phyloP scores from a whole-genome alignment of 30 jellyfish, hydroid and myxozoan species.

The Pseudorhiza aurosa region DNA sequence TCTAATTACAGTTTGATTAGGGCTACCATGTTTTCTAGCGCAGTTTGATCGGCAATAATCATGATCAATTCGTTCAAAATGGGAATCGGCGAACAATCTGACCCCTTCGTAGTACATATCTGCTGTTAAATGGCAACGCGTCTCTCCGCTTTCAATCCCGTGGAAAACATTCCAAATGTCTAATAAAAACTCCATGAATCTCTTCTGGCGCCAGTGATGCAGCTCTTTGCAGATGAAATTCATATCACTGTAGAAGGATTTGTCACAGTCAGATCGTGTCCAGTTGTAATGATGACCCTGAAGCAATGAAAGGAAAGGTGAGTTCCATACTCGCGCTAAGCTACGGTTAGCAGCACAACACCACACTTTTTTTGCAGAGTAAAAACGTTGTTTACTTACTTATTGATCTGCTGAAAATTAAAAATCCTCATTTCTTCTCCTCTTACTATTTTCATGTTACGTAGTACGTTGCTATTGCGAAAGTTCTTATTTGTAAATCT shows the following conservation, averaged over 20 bases:
- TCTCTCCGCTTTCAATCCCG: slow-evolving; percentile 77
- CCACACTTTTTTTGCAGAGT: too few species aligned
- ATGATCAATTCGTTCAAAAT: slow-evolving; percentile 90
- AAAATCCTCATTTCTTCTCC: too few species aligned
- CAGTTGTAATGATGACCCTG: slow-evolving; percentile 98
- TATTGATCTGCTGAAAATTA: too few species aligned
- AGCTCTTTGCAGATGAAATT: slow-evolving; percentile 58
- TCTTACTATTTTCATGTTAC: too few species aligned
- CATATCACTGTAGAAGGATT: slow-evolving; percentile 89
- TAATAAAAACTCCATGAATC: slow-evolving; percentile 68
- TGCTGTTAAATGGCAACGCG: slow-evolving; percentile 87
- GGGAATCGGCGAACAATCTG: slow-evolving; percentile 88
- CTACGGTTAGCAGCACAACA: too few species aligned
- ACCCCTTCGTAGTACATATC: slow-evolving; percentile 95
- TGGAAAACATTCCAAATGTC: slow-evolving; percentile 82
- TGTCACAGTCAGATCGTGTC: slow-evolving; percentile 91
- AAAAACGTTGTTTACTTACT: too few species aligned
- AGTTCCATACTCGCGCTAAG: too few species aligned
- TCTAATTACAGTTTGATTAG: slow-evolving; percentile 14
- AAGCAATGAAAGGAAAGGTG: slow-evolving; percentile 16
- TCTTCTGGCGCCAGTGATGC: slow-evolving; percentile 67
- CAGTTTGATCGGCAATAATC: slow-evolving; percentile 88
- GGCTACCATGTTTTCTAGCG: slow-evolving; percentile 91
- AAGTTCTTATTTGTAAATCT: too few species aligned
- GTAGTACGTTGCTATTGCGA: too few species aligned